Evolutionary conservation across 2,888 invertebrate species (phyloP).

Genomic region (Calameuta pallipes): DNA sequence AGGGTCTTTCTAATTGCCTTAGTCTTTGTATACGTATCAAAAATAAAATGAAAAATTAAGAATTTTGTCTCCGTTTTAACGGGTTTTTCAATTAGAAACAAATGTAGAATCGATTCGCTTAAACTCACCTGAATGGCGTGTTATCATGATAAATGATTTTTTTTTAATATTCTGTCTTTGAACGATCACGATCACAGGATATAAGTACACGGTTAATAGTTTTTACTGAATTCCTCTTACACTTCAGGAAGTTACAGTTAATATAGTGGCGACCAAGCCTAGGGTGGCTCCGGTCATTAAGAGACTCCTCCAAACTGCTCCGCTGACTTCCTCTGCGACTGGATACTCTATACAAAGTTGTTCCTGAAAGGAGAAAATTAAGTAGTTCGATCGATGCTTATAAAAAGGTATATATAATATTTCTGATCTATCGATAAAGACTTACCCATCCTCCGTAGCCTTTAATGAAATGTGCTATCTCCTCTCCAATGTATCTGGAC

Average conservation of each 20-base stretch:
- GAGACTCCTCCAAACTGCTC: conserved; percentile 62
- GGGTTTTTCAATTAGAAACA: too few relatives aligned
- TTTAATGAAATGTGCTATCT: conserved; percentile 65
- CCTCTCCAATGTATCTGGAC: conserved; percentile 64
- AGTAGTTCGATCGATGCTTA: not conserved
- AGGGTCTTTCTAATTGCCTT: too few relatives aligned
- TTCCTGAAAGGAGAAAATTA: conserved; percentile 45
- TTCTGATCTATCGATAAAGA: conserved; percentile 9
- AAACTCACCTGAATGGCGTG: too few relatives aligned
- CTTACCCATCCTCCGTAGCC: conserved; percentile 67
- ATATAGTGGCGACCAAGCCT: conserved; percentile 60
- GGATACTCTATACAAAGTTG: conserved; percentile 63
- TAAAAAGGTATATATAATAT: not conserved
- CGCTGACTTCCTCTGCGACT: conserved; percentile 62
- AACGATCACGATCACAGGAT: conserved; percentile 49
- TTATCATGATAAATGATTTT: too few relatives aligned
- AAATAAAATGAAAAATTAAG: too few relatives aligned
- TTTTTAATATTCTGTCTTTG: too few relatives aligned
- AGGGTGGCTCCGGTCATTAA: conserved; percentile 63
- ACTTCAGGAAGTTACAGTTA: conserved; percentile 61
- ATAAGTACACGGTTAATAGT: conserved; percentile 53
- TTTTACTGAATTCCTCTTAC: conserved; percentile 7
- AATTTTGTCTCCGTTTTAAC: too few relatives aligned
- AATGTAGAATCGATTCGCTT: too few relatives aligned
- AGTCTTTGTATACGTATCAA: too few relatives aligned